These are phyloP conservation scores for Caenorhabditis uteleia DNA, from an alignment of 2,888 invertebrate genomes.

Conservation along the genomic window DNA sequence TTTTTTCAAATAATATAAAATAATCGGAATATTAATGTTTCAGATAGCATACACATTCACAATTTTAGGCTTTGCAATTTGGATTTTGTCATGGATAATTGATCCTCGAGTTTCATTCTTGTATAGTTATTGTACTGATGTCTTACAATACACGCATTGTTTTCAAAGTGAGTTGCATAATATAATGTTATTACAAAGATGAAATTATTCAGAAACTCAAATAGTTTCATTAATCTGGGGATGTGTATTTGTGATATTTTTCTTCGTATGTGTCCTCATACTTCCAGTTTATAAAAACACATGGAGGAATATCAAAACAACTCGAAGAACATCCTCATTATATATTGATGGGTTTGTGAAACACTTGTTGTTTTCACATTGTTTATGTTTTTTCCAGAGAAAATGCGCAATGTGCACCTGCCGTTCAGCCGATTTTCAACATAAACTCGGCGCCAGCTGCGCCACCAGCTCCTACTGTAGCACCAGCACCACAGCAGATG, in stretches of 20 bases:
- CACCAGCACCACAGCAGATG: neutral
- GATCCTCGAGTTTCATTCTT: slow-evolving; percentile 16
- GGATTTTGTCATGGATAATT: slow-evolving; percentile 27
- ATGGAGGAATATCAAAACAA: slow-evolving; percentile 30
- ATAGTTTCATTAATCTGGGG: slow-evolving; percentile 25
- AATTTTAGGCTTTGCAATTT: slow-evolving; percentile 22
- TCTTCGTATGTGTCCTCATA: slow-evolving; percentile 21
- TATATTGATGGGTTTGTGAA: neutral
- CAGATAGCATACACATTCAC: slow-evolving; percentile 23
- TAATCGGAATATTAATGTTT: neutral
- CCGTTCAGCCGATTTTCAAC: slow-evolving; percentile 28
- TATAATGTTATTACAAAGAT: neutral
- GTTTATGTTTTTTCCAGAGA: slow-evolving; percentile 9
- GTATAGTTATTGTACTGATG: slow-evolving; percentile 5
- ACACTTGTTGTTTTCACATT: neutral
- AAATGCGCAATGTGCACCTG: slow-evolving; percentile 6
- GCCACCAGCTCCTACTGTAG: neutral
- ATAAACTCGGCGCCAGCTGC: too few relatives aligned
- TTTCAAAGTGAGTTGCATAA: slow-evolving; percentile 12
- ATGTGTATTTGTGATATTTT: slow-evolving; percentile 13
- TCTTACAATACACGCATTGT: slow-evolving; percentile 5
- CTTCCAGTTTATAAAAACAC: slow-evolving; percentile 18
- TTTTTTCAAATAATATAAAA: neutral
- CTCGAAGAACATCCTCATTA: slow-evolving; percentile 25
- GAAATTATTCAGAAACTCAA: slow-evolving; percentile 10